Conservation (phyloP, 2,797 vertebrate genomes). For the Xiphorhynchus erythropygius region DNA sequence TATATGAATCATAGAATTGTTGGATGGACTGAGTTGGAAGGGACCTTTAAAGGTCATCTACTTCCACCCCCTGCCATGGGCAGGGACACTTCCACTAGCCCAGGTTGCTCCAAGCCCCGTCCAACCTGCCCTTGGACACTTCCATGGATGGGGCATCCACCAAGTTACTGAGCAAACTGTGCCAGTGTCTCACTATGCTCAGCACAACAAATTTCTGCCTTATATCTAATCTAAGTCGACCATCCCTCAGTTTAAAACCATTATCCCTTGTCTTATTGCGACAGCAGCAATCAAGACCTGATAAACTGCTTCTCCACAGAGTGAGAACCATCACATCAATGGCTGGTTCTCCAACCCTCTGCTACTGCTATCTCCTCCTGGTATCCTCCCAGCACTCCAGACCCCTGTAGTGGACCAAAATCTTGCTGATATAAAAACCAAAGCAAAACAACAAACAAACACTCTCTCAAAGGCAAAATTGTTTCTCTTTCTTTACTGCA, state of each 20-base stretch:
- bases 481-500: background rate
- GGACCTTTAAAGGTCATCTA: background rate
- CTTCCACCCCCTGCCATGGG: accelerated
- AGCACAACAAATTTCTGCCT: background rate
- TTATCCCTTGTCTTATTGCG: background rate
- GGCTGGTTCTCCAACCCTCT: background rate
- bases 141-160: background rate
- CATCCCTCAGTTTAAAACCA: background rate
- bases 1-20: background rate
- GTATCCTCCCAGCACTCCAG: background rate
- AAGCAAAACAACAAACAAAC: background rate
- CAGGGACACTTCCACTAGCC: background rate
- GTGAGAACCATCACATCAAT: background rate
- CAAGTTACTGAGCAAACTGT: accelerated
- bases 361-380: accelerated
- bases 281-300: background rate
- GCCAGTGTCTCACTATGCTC: accelerated
- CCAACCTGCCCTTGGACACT: background rate
- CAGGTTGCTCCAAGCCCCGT: accelerated
- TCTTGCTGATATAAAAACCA: background rate
- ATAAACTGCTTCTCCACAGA: background rate
- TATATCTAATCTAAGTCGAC: background rate
- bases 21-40: background rate
- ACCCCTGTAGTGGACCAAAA: background rate
- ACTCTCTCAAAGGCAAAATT: background rate